Evolutionary conservation across 2,113 vertebrate genomes (phyloP).

Genomic region (Ivindomyrus marchei): DNA sequence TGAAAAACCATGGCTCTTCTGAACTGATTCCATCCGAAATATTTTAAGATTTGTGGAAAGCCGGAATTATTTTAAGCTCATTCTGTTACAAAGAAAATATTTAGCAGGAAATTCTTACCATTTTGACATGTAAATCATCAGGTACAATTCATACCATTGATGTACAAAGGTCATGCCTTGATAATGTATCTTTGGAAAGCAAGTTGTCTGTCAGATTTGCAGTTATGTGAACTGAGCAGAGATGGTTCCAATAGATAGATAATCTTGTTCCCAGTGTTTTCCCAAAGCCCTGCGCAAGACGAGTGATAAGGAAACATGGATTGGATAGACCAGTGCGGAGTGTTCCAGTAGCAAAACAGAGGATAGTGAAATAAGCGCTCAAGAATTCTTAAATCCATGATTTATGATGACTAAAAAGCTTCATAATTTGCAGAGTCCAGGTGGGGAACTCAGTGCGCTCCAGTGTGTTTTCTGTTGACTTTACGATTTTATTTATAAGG

Average conservation of each 20-base stretch:
- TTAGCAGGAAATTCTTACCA: background rate
- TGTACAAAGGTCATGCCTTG: background rate
- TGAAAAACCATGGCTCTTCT: background rate
- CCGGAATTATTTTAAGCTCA: background rate
- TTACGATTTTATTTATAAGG: background rate
- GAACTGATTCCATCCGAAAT: background rate
- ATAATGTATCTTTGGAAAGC: background rate
- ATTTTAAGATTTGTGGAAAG: background rate
- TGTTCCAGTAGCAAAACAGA: background rate
- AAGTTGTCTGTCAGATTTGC: background rate
- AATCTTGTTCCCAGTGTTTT: background rate
- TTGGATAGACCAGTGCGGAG: background rate
- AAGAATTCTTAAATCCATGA: background rate
- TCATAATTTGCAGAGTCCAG: background rate
- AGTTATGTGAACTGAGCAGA: background rate
- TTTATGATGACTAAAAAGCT: background rate
- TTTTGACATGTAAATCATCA: background rate
- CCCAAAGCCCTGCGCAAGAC: background rate
- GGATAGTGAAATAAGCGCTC: background rate
- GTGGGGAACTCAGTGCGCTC: background rate
- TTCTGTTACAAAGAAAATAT: background rate
- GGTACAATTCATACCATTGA: background rate
- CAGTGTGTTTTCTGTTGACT: background rate
- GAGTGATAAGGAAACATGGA: background rate
- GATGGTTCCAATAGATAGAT: background rate